These are phyloP conservation scores for Erebia aethiops DNA, from an alignment of 2,888 invertebrate genomes.

Conservation along the genomic window DNA sequence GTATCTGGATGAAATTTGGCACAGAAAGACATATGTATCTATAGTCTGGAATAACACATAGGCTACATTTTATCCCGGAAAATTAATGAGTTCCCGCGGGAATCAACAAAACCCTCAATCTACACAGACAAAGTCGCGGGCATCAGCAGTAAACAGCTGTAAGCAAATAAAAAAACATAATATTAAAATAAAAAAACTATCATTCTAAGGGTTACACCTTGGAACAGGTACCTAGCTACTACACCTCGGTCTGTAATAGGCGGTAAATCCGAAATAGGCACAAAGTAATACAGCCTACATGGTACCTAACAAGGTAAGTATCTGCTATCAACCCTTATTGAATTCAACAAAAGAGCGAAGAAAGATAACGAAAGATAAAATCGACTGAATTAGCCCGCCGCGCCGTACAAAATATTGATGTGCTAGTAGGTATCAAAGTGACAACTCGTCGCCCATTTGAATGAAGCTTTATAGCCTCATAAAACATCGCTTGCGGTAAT, in stretches of 20 bases:
- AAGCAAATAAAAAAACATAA: neutral
- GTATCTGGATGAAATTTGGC: no score
- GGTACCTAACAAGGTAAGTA: neutral
- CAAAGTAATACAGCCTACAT: no score
- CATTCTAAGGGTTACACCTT: neutral
- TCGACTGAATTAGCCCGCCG: slow-evolving; percentile 13
- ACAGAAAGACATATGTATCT: no score
- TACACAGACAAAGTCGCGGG: no score
- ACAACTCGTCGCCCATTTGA: slow-evolving; percentile 58
- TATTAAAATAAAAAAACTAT: neutral
- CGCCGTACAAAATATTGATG: slow-evolving; percentile 23
- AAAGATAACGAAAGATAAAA: slow-evolving; percentile 24
- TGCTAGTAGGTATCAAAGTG: slow-evolving; percentile 41
- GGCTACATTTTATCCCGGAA: no score
- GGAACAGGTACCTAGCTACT: no score
- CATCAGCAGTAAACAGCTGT: neutral
- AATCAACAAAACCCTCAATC: no score
- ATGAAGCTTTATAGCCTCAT: slow-evolving; percentile 66
- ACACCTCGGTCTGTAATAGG: neutral
- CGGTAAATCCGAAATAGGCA: neutral
- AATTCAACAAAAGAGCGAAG: slow-evolving; percentile 13
- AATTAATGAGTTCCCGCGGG: no score
- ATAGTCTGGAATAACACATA: no score
- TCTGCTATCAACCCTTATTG: slow-evolving; percentile 6
- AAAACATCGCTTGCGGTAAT: slow-evolving; percentile 70